These are phyloP conservation scores for Drosophila neocordata DNA, from an alignment of 1,140 invertebrate genomes.

Conservation along the genomic window DNA sequence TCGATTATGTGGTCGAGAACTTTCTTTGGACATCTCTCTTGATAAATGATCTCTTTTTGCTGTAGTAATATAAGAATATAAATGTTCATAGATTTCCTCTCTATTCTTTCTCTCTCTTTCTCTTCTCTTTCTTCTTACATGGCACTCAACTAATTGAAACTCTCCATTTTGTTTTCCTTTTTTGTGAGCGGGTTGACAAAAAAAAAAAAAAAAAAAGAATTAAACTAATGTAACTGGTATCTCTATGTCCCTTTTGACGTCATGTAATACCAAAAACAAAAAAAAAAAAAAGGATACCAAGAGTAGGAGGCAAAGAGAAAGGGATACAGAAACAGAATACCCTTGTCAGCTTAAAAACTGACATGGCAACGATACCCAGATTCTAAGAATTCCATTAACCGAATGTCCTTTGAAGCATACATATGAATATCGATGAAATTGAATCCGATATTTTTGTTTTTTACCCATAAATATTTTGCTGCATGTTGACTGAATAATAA, in stretches of 20 bases:
- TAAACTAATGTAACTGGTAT: slow-evolving; percentile 2
- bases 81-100: neutral
- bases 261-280: neutral
- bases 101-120: too few species aligned
- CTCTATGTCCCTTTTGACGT: slow-evolving; percentile 1
- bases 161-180: slow-evolving; percentile 40
- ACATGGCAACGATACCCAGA: neutral
- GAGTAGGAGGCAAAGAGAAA: neutral
- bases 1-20: too few species aligned
- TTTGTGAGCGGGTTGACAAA: slow-evolving; percentile 7
- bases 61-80: neutral
- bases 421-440: slow-evolving; percentile 9
- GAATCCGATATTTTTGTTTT: neutral
- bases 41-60: slow-evolving; percentile 34
- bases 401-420: slow-evolving; percentile 3
- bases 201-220: neutral
- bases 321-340: neutral
- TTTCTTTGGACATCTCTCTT: neutral
- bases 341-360: slow-evolving; percentile 11
- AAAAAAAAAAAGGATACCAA: neutral
- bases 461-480: neutral
- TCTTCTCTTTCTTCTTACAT: slow-evolving; percentile 19
- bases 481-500: neutral
- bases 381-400: slow-evolving; percentile 7
- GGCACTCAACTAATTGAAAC: slow-evolving; percentile 69